phyloP scores from a whole-genome alignment of 2,797 vertebrate species.

The Parauchenoglanis punctatus region DNA sequence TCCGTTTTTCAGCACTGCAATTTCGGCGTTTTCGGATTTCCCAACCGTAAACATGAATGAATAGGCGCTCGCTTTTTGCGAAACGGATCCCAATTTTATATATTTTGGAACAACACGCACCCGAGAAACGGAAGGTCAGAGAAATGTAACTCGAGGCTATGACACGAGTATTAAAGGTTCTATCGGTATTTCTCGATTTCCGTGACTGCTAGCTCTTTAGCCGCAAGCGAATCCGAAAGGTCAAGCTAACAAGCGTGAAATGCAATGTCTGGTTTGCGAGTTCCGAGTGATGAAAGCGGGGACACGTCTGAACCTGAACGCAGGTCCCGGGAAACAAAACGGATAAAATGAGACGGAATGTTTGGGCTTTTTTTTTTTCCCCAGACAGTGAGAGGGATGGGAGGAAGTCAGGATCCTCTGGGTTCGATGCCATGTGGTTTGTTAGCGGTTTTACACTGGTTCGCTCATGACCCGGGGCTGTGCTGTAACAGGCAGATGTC shows the following conservation, averaged over 20 bases:
- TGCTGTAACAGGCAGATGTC: conserved; percentile 74
- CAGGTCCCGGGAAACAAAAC: conserved; percentile 33
- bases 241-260: conserved; percentile 66
- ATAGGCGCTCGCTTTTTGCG: conserved; percentile 7
- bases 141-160: conserved; percentile 57
- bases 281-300: conserved; percentile 45
- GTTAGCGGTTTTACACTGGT: conserved; percentile 37
- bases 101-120: conserved; percentile 49
- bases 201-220: conserved; percentile 59
- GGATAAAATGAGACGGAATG: conserved; percentile 51
- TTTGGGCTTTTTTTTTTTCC: conserved; percentile 9
- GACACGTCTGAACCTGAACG: conserved; percentile 54
- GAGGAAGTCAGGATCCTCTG: conserved; percentile 6
- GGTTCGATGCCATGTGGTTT: conserved; percentile 37
- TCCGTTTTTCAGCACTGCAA: neutral
- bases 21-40: neutral
- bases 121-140: conserved; percentile 56
- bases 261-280: conserved; percentile 52
- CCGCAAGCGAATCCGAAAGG: conserved; percentile 63
- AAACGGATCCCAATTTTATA: conserved; percentile 52
- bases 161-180: conserved; percentile 57
- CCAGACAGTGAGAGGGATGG: neutral
- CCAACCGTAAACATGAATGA: conserved; percentile 19
- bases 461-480: conserved; percentile 63
- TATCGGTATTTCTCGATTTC: conserved; percentile 61